Evolutionary conservation across 1,140 invertebrate genomes (phyloP).

Genomic region (Drosophila tsacasi): DNA sequence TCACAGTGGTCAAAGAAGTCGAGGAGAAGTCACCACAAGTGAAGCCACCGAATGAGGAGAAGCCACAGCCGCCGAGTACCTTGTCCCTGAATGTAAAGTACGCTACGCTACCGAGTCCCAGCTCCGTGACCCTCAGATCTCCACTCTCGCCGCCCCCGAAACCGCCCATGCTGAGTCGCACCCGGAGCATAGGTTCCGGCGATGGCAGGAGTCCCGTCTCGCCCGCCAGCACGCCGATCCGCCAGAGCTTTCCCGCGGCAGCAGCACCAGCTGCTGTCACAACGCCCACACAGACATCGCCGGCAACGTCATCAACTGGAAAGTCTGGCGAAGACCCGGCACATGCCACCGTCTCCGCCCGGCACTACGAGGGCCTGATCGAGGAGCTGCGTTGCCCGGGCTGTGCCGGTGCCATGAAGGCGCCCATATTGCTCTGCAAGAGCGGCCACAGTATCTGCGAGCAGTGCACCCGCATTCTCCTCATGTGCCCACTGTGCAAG

Average conservation of each 20-base stretch:
- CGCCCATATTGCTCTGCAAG: conserved; percentile 76
- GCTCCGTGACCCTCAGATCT: conserved; percentile 43
- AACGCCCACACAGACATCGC: neutral
- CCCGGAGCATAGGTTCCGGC: conserved; percentile 72
- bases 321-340: neutral
- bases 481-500: conserved; percentile 83
- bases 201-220: conserved; percentile 46
- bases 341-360: conserved; percentile 44
- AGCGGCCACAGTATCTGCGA: conserved; percentile 82
- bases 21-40: neutral
- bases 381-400: conserved; percentile 83
- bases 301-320: neutral
- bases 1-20: neutral
- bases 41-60: conserved; percentile 4
- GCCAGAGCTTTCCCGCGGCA: conserved; percentile 38
- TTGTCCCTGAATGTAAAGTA: conserved; percentile 65
- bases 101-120: conserved; percentile 70
- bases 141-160: conserved; percentile 78
- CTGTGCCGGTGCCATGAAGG: conserved; percentile 79
- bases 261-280: neutral
- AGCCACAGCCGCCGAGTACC: conserved; percentile 38
- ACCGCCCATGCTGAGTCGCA: conserved; percentile 79
- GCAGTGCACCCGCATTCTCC: conserved; percentile 75
- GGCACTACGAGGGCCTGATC: conserved; percentile 79
- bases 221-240: neutral